Evolutionary conservation across 2,797 vertebrate species (phyloP).

Genomic region (Microchirus variegatus): DNA sequence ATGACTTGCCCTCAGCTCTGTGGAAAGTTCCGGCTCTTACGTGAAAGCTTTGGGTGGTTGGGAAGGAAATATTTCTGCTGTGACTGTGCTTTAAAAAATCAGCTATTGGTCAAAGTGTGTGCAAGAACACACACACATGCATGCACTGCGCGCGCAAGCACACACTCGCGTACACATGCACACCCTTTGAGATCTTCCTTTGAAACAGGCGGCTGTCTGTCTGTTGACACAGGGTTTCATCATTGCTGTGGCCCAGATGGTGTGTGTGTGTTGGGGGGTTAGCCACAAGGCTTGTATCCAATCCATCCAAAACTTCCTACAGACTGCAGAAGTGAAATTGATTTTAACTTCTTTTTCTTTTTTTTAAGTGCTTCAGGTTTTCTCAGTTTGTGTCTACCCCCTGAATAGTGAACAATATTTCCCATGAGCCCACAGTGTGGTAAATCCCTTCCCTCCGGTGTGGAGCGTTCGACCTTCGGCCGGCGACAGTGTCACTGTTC

Average conservation of each 20-base stretch:
- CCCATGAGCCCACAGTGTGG: background rate
- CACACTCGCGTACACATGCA: background rate
- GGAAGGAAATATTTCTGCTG: background rate
- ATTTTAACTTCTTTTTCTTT: background rate
- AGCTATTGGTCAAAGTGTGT: constrained; percentile 4
- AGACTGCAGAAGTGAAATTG: constrained; percentile 5
- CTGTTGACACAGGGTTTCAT: constrained; percentile 32
- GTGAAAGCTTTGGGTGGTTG: background rate
- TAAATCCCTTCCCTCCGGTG: background rate
- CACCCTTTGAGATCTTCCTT: constrained; percentile 6
- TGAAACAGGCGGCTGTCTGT: constrained; percentile 29
- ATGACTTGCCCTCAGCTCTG: too few species aligned
- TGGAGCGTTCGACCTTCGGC: background rate
- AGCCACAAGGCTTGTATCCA: background rate
- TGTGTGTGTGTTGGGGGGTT: background rate
- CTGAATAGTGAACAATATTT: background rate
- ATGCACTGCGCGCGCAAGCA: too few species aligned
- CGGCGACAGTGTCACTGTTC: background rate
- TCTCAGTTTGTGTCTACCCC: background rate
- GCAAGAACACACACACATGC: background rate
- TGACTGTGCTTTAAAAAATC: background rate
- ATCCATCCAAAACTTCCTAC: background rate
- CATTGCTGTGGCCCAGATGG: constrained; percentile 15
- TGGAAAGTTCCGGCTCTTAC: background rate
- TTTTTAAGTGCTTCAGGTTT: constrained; percentile 3